phyloP scores from a whole-genome alignment of 2,888 invertebrate genomes.

The Acleris cristana region DNA sequence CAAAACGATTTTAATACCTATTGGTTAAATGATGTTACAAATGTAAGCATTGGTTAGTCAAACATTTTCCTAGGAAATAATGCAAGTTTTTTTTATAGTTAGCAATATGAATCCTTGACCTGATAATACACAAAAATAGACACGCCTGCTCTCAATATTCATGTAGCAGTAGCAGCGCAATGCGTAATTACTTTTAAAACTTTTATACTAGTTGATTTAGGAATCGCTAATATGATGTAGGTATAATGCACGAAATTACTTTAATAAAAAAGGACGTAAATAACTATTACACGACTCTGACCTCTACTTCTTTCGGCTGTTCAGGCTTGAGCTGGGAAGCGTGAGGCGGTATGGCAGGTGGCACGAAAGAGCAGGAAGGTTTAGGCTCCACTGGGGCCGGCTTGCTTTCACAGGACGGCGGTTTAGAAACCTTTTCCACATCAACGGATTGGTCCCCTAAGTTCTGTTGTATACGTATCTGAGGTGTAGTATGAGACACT shows the following conservation, averaged over 20 bases:
- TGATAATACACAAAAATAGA: conserved; percentile 79
- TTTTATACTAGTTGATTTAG: conserved; percentile 39
- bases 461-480: conserved; percentile 68
- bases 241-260: conserved; percentile 10
- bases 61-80: conserved; percentile 29
- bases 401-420: conserved; percentile 49
- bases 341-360: conserved; percentile 52
- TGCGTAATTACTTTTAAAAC: conserved; percentile 60
- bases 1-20: conserved; percentile 13
- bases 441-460: conserved; percentile 55
- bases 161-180: conserved; percentile 65
- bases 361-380: conserved; percentile 73
- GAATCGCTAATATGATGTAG: conserved; percentile 14
- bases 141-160: conserved; percentile 71
- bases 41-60: not conserved
- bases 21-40: conserved; percentile 26
- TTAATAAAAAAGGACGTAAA: not conserved
- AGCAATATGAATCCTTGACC: conserved; percentile 75
- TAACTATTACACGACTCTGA: conserved; percentile 56
- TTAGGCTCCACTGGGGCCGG: conserved; percentile 56
- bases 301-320: conserved; percentile 78
- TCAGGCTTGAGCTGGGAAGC: conserved; percentile 68
- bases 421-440: conserved; percentile 55
- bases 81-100: conserved; percentile 41
- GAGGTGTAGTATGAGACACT: conserved; percentile 55